Percentiles rank a stretch among this genome's conserved stretches.
phyloP scores from a whole-genome alignment of 2,113 vertebrate genomes.

The Trogon melanurus region DNA sequence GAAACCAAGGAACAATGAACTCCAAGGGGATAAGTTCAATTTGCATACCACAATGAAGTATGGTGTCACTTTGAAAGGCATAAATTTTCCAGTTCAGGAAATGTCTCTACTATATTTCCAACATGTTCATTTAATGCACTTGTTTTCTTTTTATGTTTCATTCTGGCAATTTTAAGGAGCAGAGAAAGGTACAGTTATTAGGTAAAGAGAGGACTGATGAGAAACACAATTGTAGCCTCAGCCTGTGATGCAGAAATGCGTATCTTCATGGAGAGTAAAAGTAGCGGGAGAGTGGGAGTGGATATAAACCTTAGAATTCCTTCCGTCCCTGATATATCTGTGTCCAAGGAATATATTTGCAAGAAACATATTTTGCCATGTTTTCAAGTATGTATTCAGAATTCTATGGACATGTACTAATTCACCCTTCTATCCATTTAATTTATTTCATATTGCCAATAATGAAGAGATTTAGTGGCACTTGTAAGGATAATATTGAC shows the following conservation, averaged over 20 bases:
- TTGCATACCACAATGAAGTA: background rate
- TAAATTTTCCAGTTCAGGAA: background rate
- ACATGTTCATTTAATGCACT: background rate
- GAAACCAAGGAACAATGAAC: background rate
- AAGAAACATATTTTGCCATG: background rate
- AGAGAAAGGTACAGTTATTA: background rate
- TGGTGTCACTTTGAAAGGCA: background rate
- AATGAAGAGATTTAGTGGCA: background rate
- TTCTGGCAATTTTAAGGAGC: background rate
- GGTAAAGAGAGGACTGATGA: background rate
- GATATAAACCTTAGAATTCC: background rate
- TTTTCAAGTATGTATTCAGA: background rate
- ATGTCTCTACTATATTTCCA: background rate
- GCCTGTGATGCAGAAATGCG: background rate
- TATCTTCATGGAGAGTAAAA: background rate
- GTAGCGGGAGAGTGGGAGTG: accelerated
- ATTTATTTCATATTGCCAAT: background rate
- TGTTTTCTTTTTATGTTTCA: background rate
- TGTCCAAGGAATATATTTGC: background rate
- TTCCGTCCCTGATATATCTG: background rate
- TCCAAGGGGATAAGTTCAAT: background rate
- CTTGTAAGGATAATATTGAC: background rate
- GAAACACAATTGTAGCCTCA: background rate
- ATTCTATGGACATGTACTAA: background rate
- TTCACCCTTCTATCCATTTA: background rate